Evolutionary conservation across 2,888 invertebrate species (phyloP).

Genomic region (Cheilosia vulpina): DNA sequence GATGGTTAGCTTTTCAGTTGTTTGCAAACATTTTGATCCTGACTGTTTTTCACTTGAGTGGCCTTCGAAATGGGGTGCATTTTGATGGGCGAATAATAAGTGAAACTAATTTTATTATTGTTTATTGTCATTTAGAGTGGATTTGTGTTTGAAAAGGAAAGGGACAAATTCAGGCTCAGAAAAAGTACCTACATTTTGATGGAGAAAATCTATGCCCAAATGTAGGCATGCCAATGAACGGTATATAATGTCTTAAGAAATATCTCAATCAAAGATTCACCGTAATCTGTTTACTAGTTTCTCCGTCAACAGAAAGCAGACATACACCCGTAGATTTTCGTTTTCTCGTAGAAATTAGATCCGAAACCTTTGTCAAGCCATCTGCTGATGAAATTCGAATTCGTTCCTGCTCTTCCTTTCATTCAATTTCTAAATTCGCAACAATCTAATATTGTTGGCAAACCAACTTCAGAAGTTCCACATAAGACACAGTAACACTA

Average conservation of each 20-base stretch:
- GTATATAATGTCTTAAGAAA: too few species aligned
- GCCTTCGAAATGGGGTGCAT: not conserved
- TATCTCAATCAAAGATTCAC: too few species aligned
- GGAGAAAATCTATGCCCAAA: too few species aligned
- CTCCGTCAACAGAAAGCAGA: too few species aligned
- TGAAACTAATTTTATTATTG: constrained; percentile 36
- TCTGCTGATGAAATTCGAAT: constrained; percentile 33
- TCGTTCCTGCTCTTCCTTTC: too few species aligned
- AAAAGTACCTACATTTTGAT: too few species aligned
- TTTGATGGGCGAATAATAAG: constrained; percentile 21
- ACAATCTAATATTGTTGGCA: not conserved
- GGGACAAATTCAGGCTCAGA: too few species aligned
- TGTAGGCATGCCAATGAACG: too few species aligned
- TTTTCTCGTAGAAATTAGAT: constrained; percentile 14
- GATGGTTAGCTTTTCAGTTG: constrained; percentile 42
- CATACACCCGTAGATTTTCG: too few species aligned
- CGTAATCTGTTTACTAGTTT: too few species aligned
- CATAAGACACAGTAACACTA: not conserved
- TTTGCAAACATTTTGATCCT: constrained; percentile 7
- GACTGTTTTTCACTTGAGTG: constrained; percentile 35
- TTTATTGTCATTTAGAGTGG: constrained; percentile 13
- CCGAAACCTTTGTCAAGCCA: constrained; percentile 32
- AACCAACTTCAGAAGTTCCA: constrained; percentile 8
- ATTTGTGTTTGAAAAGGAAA: not conserved
- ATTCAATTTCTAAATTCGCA: constrained; percentile 2